These are phyloP conservation scores for Theodoxus fluviatilis DNA, from an alignment of 2,888 invertebrate genomes.

Conservation along the genomic window DNA sequence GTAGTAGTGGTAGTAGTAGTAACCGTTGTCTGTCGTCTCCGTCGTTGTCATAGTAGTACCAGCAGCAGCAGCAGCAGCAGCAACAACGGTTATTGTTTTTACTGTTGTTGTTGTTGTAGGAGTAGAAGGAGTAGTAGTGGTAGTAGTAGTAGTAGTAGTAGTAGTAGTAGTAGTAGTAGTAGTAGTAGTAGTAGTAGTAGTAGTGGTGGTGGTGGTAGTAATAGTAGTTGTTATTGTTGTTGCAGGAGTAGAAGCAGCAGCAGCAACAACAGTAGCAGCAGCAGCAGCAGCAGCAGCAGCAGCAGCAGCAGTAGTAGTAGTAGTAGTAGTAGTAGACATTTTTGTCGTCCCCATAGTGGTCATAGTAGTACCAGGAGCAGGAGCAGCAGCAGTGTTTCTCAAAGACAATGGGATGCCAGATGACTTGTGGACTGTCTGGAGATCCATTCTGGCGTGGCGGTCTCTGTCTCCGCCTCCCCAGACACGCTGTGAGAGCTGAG, in stretches of 20 bases:
- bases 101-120: background rate
- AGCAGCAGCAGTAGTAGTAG: background rate
- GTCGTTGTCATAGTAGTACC: no score
- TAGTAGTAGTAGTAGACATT: background rate
- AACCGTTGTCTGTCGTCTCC: no score
- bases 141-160: slow-evolving; percentile 2
- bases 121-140: background rate
- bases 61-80: background rate
- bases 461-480: no score
- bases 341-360: background rate
- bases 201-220: background rate
- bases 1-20: background rate
- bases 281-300: background rate
- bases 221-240: background rate
- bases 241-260: background rate
- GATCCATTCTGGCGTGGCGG: no score
- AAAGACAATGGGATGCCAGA: no score
- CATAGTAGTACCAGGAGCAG: no score
- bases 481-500: no score
- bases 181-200: background rate
- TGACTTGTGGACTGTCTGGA: no score
- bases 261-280: background rate
- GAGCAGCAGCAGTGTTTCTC: no score
- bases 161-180: background rate
- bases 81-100: background rate